Base-by-base conservation (phyloP, 2,888 invertebrate species). In the Pachymerium ferrugineum region DNA sequence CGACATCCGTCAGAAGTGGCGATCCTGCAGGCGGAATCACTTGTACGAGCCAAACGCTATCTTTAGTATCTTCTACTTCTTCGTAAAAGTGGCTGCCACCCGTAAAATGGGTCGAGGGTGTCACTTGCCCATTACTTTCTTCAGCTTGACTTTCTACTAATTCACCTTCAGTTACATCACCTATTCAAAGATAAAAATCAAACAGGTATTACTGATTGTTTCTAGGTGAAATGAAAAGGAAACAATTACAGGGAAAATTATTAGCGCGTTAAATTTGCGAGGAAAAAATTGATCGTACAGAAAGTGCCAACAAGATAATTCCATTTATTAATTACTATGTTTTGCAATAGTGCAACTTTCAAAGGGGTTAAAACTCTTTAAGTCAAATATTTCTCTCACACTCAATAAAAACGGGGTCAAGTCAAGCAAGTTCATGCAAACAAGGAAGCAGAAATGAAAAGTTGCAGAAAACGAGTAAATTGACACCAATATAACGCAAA, bases 21-120 rank as follows among this genome's bases (percentile, higher is more conserved):
- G 78, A 76, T 38, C 74, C 76, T 69, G 77, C 77, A 33, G 77
- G 76, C 5, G 81, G 79, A 16, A 82, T 78, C 1, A 85, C 84
- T 78, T 85, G 85, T 1, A 86, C 83, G 42, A 86, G 78, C 86
- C 86, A 86, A 10, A 85, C 84, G 77, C 84, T 84, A 79, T 86
- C 86, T 78, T 85, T 85, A 25, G 84, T 83, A 78, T 86, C 85
- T 77, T 86, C 85, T 5, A 86, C 85, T 79, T 83, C 81, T 76
- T 83, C 83, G 75, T 82, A 82, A 78, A 84, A 83, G 77, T 83
- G 82, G 42, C 80, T 78, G 22, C 82, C 82, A 74, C 82, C 80
- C 1, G 81, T 82, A 77, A 82, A 83, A 77, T 81, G 81, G 10
- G 81, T 81, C n/a, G 76, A 75, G 67, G 75, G 38, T 6, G 77